Percentiles rank a stretch among this genome's conserved stretches.
Conservation (phyloP, 2,888 invertebrate genomes). For the Cantharis nigra region DNA sequence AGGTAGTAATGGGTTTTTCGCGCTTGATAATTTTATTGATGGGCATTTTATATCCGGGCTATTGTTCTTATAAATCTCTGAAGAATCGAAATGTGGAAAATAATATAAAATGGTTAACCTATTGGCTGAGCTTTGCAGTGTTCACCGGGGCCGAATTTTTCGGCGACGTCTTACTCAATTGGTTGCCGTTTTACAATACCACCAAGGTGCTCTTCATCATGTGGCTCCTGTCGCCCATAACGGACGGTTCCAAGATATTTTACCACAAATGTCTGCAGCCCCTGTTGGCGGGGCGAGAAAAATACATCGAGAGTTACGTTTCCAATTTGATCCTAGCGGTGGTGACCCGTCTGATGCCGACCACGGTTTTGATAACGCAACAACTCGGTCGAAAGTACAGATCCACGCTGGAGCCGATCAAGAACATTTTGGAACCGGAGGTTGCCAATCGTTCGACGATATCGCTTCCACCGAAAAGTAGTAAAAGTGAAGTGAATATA, state of each 20-base stretch:
- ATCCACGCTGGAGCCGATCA: no score
- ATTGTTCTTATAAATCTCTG: background rate
- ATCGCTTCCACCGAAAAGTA: background rate
- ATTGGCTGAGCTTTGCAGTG: background rate
- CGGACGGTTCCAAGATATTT: background rate
- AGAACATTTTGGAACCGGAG: background rate
- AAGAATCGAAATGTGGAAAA: background rate
- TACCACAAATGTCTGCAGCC: background rate
- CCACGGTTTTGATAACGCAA: background rate
- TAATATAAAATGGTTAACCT: slow-evolving; percentile 1
- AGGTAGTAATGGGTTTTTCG: background rate
- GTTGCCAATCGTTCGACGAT: background rate
- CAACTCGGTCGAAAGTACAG: background rate
- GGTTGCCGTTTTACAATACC: background rate
- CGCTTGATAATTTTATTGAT: background rate
- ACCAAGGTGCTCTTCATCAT: background rate
- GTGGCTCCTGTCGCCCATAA: slow-evolving; percentile 7
- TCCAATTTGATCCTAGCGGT: background rate
- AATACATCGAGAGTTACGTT: background rate
- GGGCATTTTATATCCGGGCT: slow-evolving; percentile 1
- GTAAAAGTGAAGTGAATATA: background rate
- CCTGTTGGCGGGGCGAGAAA: background rate
- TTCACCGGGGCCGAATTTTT: background rate
- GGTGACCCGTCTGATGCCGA: background rate
- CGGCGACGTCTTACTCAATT: background rate